Evolutionary conservation across 37 sponge, comb jelly and placozoan species (phyloP).

Genomic region (Haliclona indistincta): DNA sequence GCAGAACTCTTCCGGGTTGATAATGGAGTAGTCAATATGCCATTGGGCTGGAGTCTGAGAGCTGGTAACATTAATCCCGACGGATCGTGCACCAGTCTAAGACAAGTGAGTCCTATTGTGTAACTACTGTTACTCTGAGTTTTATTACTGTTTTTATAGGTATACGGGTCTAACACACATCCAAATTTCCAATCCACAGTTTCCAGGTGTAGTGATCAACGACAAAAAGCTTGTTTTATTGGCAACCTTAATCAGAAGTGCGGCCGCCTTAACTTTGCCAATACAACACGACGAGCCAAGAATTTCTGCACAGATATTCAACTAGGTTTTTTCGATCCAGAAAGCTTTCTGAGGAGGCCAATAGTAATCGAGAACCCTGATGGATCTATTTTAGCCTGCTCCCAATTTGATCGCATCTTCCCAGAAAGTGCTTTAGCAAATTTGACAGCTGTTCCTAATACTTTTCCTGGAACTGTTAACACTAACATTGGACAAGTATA

Average conservation of each 20-base stretch:
- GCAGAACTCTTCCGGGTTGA: slow-evolving; percentile 39
- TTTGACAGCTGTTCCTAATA: too few relatives aligned
- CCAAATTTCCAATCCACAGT: not conserved
- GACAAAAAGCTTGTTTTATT: slow-evolving; percentile 24
- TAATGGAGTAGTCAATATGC: not conserved
- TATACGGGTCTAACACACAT: slow-evolving; percentile 12
- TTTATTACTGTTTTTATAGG: not conserved
- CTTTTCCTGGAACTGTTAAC: too few relatives aligned
- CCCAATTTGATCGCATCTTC: not conserved
- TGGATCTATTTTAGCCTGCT: slow-evolving; percentile 32
- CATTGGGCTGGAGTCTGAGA: slow-evolving; percentile 19
- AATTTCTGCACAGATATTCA: slow-evolving; percentile 52
- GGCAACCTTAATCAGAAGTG: slow-evolving; percentile 62
- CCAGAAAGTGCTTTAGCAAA: slow-evolving; percentile 22
- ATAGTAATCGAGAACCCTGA: slow-evolving; percentile 15
- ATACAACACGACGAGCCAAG: not conserved
- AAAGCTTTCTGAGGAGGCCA: not conserved
- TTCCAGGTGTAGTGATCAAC: slow-evolving; percentile 10
- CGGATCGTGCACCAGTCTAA: not conserved
- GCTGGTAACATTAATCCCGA: not conserved
- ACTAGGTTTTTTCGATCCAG: slow-evolving; percentile 26
- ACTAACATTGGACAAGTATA: slow-evolving; percentile 9
- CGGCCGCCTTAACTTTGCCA: slow-evolving; percentile 21
- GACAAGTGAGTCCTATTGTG: slow-evolving; percentile 3
- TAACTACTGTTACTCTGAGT: not conserved